These are phyloP conservation scores for Achroia grisella DNA, from an alignment of 1,140 invertebrate genomes.

Conservation along the genomic window DNA sequence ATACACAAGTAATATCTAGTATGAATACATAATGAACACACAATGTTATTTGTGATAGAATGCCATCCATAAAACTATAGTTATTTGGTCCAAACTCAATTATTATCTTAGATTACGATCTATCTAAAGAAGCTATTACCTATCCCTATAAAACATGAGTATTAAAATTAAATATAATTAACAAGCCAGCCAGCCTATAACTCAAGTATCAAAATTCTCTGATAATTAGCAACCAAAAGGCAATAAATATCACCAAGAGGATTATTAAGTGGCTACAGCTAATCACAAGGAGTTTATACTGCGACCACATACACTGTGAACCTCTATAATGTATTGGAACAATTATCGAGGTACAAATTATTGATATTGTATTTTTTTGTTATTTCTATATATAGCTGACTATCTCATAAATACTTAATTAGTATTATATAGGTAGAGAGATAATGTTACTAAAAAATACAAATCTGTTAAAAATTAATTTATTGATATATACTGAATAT, in stretches of 20 bases:
- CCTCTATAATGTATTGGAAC: background rate
- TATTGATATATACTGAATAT: no score
- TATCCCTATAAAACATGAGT: conserved; percentile 7
- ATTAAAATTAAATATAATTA: conserved; percentile 31
- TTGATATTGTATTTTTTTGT: no score
- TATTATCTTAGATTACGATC: conserved; percentile 5
- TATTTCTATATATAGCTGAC: no score
- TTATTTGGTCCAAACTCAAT: background rate
- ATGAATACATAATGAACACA: no score
- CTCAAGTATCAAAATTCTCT: conserved; percentile 68
- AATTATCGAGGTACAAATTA: conserved; percentile 24
- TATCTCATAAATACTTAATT: no score
- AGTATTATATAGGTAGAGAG: no score
- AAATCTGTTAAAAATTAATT: no score
- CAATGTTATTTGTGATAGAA: no score
- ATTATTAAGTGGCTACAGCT: conserved; percentile 57
- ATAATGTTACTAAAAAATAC: no score
- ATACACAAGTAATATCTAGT: no score
- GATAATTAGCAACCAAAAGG: conserved; percentile 54
- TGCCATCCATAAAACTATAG: background rate
- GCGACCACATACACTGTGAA: background rate
- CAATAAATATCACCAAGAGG: conserved; percentile 63
- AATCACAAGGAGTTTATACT: conserved; percentile 45
- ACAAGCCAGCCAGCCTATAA: conserved; percentile 37
- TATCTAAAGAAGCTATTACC: conserved; percentile 4